Conservation (phyloP, 2,888 invertebrate genomes). For the Synergus gifuensis region DNA sequence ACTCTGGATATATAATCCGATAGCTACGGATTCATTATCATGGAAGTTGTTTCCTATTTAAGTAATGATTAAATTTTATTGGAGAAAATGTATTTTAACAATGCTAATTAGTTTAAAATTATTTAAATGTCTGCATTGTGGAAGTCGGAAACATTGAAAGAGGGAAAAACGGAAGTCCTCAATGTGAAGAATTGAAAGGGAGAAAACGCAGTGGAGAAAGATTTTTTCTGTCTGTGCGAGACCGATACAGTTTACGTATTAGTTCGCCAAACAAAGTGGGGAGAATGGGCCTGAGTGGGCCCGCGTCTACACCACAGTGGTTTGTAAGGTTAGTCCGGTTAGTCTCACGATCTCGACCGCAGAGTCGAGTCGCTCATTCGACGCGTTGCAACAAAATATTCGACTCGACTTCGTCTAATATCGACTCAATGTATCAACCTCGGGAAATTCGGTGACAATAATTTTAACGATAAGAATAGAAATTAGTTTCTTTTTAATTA, state of each 20-base stretch:
- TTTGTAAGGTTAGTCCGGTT: constrained; percentile 72
- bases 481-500: background rate
- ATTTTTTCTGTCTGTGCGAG: background rate
- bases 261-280: constrained; percentile 51
- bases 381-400: constrained; percentile 48
- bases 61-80: no score
- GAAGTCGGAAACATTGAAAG: background rate
- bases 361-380: constrained; percentile 68
- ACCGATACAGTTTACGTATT: constrained; percentile 55
- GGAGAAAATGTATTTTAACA: background rate
- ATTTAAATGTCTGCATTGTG: background rate
- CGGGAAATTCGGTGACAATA: background rate
- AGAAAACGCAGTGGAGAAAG: constrained; percentile 16
- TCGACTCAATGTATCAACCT: background rate
- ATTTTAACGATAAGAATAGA: background rate
- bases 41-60: no score
- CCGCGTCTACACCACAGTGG: constrained; percentile 64
- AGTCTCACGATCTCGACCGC: constrained; percentile 75
- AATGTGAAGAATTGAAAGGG: background rate
- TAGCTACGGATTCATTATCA: no score
- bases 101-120: background rate
- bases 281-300: constrained; percentile 55
- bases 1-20: no score
- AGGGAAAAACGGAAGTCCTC: background rate
- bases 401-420: background rate